These are phyloP conservation scores for Melolontha melolontha DNA, from an alignment of 2,888 invertebrate species.

Conservation along the genomic window DNA sequence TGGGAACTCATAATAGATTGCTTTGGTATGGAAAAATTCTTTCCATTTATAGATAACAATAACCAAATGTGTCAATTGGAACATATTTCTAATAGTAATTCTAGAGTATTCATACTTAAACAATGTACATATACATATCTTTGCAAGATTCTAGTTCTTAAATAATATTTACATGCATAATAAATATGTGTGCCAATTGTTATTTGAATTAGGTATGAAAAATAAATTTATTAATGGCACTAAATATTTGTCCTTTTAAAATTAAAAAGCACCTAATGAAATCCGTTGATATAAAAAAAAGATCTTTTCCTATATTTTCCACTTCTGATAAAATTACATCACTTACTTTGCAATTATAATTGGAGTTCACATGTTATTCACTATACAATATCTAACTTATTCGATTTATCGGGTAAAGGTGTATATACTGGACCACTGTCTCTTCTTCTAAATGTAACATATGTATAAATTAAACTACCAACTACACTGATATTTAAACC, in stretches of 20 bases:
- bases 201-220: background rate
- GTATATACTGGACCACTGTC: conserved; percentile 61
- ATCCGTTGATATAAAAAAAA: background rate
- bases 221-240: conserved; percentile 14
- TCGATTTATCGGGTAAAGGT: conserved; percentile 57
- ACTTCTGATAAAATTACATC: background rate
- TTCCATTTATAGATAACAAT: conserved; percentile 22
- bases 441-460: conserved; percentile 83
- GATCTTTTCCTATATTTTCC: background rate
- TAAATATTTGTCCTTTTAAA: background rate
- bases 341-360: background rate
- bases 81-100: conserved; percentile 7
- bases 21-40: conserved; percentile 27
- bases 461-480: conserved; percentile 88
- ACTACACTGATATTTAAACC: conserved; percentile 95
- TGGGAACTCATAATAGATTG: conserved; percentile 7
- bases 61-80: background rate
- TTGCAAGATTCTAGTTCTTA: background rate
- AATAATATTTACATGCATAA: no score
- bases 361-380: conserved; percentile 30
- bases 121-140: no score
- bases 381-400: conserved; percentile 65
- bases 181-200: background rate
- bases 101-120: background rate
- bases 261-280: no score